Evolutionary conservation across 2,113 vertebrate genomes (phyloP).

Genomic region (Percopsis transmontana): DNA sequence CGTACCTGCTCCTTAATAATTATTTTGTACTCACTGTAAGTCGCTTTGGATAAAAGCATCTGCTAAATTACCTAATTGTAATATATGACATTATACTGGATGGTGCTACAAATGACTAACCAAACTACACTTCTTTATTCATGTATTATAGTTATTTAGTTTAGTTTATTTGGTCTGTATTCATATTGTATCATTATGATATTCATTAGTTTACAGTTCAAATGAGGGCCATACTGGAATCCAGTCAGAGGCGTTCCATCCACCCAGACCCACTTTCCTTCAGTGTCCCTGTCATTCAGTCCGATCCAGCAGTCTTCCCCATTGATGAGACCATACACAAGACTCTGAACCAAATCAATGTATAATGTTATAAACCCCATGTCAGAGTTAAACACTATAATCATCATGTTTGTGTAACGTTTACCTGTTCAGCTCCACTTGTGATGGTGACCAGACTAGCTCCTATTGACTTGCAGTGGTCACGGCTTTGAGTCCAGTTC

Average conservation of each 20-base stretch:
- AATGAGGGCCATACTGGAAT: neutral
- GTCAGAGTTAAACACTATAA: neutral
- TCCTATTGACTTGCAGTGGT: neutral
- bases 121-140: too few species aligned
- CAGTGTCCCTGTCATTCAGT: conserved; percentile 11
- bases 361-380: neutral
- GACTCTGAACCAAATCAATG: neutral
- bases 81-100: too few species aligned
- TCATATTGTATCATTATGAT: too few species aligned
- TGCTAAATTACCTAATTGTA: too few species aligned
- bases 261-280: conserved; percentile 16
- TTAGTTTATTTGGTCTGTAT: too few species aligned
- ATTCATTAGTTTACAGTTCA: too few species aligned
- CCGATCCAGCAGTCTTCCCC: conserved; percentile 7
- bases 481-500: conserved; percentile 15
- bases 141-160: too few species aligned
- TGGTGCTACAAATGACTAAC: too few species aligned
- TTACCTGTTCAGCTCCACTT: conserved; percentile 9
- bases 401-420: neutral
- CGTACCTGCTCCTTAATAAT: too few species aligned
- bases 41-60: too few species aligned
- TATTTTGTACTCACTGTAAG: too few species aligned
- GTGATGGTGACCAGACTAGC: conserved; percentile 3
- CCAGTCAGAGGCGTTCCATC: neutral
- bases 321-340: neutral